Evolutionary conservation across 2,797 vertebrate species (phyloP).

Genomic region (Sebastes diaconus): DNA sequence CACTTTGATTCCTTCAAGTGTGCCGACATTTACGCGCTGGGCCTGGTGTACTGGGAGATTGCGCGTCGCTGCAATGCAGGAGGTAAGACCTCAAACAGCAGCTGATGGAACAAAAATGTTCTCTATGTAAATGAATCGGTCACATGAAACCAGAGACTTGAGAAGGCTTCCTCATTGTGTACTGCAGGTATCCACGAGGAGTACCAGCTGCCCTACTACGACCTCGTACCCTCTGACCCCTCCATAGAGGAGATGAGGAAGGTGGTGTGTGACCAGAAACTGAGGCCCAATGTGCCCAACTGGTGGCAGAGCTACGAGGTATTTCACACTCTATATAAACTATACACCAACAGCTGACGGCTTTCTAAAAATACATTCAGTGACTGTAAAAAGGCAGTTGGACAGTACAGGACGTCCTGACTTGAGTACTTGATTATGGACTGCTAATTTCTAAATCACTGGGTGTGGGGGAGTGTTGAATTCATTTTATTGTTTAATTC

Average conservation of each 20-base stretch:
- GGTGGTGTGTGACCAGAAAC: conserved; percentile 97
- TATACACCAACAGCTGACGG: not conserved
- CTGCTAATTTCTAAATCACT: not conserved
- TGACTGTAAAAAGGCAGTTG: not conserved
- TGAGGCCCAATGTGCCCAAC: conserved; percentile 96
- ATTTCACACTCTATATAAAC: conserved; percentile 16
- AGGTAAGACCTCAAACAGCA: conserved; percentile 75
- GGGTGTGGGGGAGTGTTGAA: not conserved
- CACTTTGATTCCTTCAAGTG: conserved; percentile 99
- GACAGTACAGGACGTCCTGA: not conserved
- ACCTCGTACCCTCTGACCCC: conserved; percentile 97
- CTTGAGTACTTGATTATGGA: not conserved
- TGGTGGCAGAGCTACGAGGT: conserved; percentile 99
- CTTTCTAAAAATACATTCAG: conserved; percentile 25
- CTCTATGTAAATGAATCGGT: not conserved
- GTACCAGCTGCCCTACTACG: conserved; percentile 97
- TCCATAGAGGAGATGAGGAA: conserved; percentile 99
- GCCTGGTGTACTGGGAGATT: conserved; percentile 98
- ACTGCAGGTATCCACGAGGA: conserved; percentile 94
- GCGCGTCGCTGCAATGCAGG: conserved; percentile 94
- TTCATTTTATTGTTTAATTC: not conserved
- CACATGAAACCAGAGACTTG: conserved; percentile 12
- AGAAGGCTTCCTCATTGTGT: not conserved
- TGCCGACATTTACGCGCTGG: conserved; percentile 96
- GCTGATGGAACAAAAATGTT: not conserved